These are phyloP conservation scores for Astropecten irregularis DNA, from an alignment of 53 echinoderm and acorn worm species.

Conservation along the genomic window DNA sequence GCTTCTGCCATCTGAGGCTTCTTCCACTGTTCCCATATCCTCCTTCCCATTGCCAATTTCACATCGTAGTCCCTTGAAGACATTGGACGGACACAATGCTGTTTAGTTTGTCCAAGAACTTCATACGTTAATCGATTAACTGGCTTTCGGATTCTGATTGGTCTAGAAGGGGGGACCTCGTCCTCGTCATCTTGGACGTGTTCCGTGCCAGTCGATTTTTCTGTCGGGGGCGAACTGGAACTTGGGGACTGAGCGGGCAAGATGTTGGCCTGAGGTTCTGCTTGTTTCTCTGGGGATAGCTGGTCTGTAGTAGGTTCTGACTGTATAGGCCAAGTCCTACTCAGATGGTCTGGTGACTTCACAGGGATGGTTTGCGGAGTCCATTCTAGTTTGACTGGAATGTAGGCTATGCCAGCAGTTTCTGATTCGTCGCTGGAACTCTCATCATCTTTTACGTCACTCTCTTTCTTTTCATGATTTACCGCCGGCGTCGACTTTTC, in stretches of 20 bases:
- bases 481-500: too few relatives aligned
- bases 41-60: neutral
- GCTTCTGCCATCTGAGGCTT: constrained; percentile 16
- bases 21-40: constrained; percentile 1
- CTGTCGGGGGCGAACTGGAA: neutral
- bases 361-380: neutral
- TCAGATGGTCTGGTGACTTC: neutral
- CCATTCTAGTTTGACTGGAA: neutral
- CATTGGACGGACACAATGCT: neutral
- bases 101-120: neutral
- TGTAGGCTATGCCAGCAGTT: neutral
- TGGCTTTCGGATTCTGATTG: neutral
- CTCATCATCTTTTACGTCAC: too few relatives aligned
- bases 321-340: too few relatives aligned
- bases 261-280: neutral
- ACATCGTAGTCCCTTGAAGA: neutral
- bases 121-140: neutral
- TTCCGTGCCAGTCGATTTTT: too few relatives aligned
- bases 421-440: neutral
- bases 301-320: too few relatives aligned
- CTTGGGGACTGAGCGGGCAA: neutral
- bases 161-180: neutral
- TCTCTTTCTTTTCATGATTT: too few relatives aligned
- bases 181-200: neutral
- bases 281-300: too few relatives aligned